Evolutionary conservation across 2,113 vertebrate genomes (phyloP), one percentile per base, ranked within the genome.

Genomic region (Mesocricetus auratus): DNA sequence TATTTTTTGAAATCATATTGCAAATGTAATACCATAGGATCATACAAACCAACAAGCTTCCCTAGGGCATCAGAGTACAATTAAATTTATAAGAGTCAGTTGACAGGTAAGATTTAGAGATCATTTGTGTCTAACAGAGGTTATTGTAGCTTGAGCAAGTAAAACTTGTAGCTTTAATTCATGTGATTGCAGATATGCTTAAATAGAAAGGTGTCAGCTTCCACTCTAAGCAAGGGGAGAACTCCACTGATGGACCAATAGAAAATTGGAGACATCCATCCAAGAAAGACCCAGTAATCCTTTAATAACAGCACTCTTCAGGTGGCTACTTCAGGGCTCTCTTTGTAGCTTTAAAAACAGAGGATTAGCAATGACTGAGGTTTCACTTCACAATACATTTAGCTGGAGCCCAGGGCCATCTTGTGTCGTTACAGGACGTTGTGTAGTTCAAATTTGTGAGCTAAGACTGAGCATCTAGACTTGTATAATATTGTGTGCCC

Each of bases 41-140:
- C 11, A 4, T 16, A 78, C 60, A 58, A 74, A 64, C 9, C 53
- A 42, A 86, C 0, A 15, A 56, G 7, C n/a, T 75, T 69, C 42
- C 24, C 24, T 12, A 42, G 36, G 62, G 71, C 31, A 68, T 68
- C 86, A 94, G 60, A 91, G 71, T 77, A 60, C 50, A 95, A 89
- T 68, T 90, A 58, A 71, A 8, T 62, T 91, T 69, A 79, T 42
- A 90, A 90, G 69, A 91, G 77, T 69, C 56, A 68, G 58, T 47
- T 93, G 86, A 85, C 56, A 87, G 62, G 83, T 6, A 85, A 19
- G 83, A 86, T 86, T 93, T 73, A 91, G 83, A 90, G 74, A 78
- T 69, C 6, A 79, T 71, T 50, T 95, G 4, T 87, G 11, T 68
- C 91, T 60, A n/a, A 50, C 16, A 91, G 24, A 92, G 31, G 58